Evolutionary conservation across 2,113 vertebrate species (phyloP).

Genomic region (Hassar affinis): DNA sequence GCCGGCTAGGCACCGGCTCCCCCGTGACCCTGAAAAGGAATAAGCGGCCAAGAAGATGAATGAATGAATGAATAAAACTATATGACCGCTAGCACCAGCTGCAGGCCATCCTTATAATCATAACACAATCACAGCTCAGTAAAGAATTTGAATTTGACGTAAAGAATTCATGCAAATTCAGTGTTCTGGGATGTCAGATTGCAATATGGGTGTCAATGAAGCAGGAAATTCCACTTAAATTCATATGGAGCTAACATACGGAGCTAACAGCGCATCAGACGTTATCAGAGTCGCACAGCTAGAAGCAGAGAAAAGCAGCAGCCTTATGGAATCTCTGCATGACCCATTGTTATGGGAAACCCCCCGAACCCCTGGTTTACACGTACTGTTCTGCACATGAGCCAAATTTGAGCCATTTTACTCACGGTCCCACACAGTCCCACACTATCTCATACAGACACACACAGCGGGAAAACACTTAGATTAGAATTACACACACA

Average conservation of each 20-base stretch:
- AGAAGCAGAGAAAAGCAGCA: conserved; percentile 1
- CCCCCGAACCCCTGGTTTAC: conserved; percentile 16
- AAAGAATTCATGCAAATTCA: background rate
- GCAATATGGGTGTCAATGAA: background rate
- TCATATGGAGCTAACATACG: conserved; percentile 41
- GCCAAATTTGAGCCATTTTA: background rate
- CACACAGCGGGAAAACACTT: background rate
- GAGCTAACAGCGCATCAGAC: conserved; percentile 14
- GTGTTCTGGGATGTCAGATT: background rate
- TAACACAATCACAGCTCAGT: too few species aligned
- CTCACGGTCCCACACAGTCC: too few species aligned
- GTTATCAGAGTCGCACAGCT: background rate
- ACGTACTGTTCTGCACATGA: background rate
- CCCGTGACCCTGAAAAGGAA: too few species aligned
- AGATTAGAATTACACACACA: background rate
- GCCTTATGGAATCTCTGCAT: conserved; percentile 37
- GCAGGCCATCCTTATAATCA: too few species aligned
- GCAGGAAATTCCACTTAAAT: conserved; percentile 18
- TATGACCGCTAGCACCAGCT: too few species aligned
- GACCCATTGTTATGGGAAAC: background rate
- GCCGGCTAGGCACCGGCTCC: too few species aligned
- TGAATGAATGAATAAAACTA: too few species aligned
- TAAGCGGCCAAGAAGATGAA: too few species aligned
- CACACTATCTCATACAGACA: too few species aligned
- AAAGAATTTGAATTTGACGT: too few species aligned